Conservation (phyloP, 2,797 vertebrate genomes). For the Acrossocheilus wenchowensis region DNA sequence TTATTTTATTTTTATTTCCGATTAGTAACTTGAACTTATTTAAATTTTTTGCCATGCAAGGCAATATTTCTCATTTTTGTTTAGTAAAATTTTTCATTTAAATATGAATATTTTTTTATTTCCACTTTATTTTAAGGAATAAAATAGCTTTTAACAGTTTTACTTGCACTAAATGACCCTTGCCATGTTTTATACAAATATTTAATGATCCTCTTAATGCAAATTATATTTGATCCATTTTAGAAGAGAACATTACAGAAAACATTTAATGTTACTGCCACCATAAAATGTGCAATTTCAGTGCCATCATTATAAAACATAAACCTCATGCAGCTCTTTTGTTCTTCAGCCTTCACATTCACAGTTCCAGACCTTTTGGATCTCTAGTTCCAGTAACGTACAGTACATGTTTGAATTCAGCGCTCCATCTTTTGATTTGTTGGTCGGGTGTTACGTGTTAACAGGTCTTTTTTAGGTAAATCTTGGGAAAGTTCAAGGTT, state of each 20-base stretch:
- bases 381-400: background rate
- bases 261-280: background rate
- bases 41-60: background rate
- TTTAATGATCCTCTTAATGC: background rate
- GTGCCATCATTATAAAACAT: background rate
- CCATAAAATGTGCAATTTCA: background rate
- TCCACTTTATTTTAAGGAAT: background rate
- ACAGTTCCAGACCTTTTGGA: background rate
- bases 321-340: background rate
- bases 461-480: conserved; percentile 39
- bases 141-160: background rate
- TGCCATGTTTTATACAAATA: background rate
- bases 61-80: background rate
- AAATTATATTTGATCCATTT: background rate
- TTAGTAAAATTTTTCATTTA: background rate
- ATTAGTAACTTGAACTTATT: background rate
- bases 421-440: background rate
- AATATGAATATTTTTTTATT: background rate
- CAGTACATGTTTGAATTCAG: background rate
- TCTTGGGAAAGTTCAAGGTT: conserved; percentile 64
- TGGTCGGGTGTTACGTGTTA: conserved; percentile 20
- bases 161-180: background rate
- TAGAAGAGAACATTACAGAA: background rate
- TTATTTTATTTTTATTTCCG: background rate
- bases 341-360: background rate